phyloP scores from a whole-genome alignment of 2,797 vertebrate species.

The Chloroceryle inda region DNA sequence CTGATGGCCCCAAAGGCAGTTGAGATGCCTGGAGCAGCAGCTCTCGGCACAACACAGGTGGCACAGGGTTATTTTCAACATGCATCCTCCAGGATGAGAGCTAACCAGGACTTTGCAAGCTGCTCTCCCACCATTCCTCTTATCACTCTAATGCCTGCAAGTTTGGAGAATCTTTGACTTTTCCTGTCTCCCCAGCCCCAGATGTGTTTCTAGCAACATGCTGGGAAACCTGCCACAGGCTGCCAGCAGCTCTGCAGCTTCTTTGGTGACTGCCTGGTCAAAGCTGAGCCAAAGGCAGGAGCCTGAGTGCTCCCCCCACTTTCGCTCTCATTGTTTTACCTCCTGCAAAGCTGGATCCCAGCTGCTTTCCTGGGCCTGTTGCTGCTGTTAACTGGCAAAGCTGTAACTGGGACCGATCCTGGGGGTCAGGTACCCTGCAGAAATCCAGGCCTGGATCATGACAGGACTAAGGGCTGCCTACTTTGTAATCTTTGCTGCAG shows the following conservation, averaged over 20 bases:
- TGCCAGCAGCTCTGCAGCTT: not conserved
- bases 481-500: not conserved
- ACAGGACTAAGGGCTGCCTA: not conserved
- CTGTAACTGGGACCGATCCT: not conserved
- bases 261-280: not conserved
- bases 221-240: fast-evolving
- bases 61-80: not conserved
- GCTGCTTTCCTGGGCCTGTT: not conserved
- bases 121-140: not conserved
- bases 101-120: not conserved
- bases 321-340: not conserved
- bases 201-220: not conserved
- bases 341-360: not conserved
- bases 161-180: not conserved
- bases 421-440: not conserved
- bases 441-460: not conserved
- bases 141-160: not conserved
- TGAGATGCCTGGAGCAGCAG: fast-evolving
- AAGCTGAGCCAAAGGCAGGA: not conserved
- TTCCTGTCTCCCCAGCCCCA: not conserved
- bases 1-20: not conserved
- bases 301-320: not conserved
- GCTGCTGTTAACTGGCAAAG: not conserved
- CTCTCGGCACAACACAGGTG: not conserved
- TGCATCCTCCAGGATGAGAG: not conserved